These are phyloP conservation scores for Heliconius sara DNA, from an alignment of 2,888 invertebrate genomes.

Conservation along the genomic window DNA sequence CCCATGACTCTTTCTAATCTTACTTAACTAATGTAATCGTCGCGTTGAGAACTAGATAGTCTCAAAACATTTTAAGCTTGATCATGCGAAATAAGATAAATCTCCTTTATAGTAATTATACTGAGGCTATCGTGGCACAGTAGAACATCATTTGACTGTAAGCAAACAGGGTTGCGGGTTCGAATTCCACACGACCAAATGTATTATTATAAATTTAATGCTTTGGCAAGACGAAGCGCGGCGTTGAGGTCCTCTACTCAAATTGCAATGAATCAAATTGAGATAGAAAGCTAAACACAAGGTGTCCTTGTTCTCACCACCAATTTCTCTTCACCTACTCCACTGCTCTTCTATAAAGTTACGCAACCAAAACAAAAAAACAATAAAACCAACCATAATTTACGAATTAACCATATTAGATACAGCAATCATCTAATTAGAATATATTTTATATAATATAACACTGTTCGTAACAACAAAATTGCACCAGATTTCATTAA, in stretches of 20 bases:
- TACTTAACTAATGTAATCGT: slow-evolving; percentile 17
- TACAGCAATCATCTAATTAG: slow-evolving; percentile 4
- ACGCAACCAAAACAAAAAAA: not conserved
- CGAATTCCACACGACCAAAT: no score
- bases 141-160: not conserved
- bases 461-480: not conserved
- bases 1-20: slow-evolving; percentile 28
- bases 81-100: not conserved
- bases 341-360: not conserved
- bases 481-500: not conserved
- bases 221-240: no score
- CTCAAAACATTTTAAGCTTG: not conserved
- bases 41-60: slow-evolving; percentile 5
- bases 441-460: slow-evolving; percentile 14
- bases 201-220: not conserved
- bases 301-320: not conserved
- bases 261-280: not conserved
- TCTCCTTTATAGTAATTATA: not conserved
- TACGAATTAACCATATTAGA: not conserved
- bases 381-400: not conserved
- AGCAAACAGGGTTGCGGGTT: not conserved
- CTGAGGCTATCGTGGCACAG: not conserved
- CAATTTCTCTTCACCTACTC: no score
- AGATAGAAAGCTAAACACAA: not conserved
- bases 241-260: not conserved